Conservation (phyloP, 2,113 vertebrate species). For the Anoura caudifer region DNA sequence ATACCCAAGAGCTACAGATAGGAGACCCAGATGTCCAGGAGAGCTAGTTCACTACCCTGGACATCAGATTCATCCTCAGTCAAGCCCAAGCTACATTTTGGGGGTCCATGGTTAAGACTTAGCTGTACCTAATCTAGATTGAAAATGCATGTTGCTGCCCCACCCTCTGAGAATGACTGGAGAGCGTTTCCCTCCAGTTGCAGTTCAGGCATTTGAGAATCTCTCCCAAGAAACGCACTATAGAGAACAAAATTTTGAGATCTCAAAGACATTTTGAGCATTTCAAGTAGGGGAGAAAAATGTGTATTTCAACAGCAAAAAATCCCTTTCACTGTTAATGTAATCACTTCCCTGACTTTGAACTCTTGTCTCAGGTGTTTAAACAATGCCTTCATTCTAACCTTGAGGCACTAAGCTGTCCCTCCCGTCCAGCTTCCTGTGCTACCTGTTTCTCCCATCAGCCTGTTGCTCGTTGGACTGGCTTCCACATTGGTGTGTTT, state of each 20-base stretch:
- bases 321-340: background rate
- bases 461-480: background rate
- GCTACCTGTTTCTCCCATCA: slow-evolving; percentile 16
- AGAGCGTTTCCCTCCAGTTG: background rate
- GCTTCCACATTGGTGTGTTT: slow-evolving; percentile 18
- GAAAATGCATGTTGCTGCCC: background rate
- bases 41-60: background rate
- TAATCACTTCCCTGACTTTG: background rate
- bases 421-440: background rate
- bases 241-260: background rate
- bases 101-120: background rate
- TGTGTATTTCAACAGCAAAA: background rate
- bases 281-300: background rate
- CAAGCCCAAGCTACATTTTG: background rate
- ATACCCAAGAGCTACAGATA: background rate
- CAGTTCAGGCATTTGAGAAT: background rate
- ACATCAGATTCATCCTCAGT: background rate
- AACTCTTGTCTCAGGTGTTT: background rate
- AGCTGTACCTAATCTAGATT: background rate
- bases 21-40: background rate
- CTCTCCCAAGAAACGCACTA: background rate
- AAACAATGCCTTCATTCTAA: background rate
- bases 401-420: background rate
- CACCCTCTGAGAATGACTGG: background rate
- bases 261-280: background rate